Conservation (phyloP, 2,113 vertebrate genomes). For the Columba livia region DNA sequence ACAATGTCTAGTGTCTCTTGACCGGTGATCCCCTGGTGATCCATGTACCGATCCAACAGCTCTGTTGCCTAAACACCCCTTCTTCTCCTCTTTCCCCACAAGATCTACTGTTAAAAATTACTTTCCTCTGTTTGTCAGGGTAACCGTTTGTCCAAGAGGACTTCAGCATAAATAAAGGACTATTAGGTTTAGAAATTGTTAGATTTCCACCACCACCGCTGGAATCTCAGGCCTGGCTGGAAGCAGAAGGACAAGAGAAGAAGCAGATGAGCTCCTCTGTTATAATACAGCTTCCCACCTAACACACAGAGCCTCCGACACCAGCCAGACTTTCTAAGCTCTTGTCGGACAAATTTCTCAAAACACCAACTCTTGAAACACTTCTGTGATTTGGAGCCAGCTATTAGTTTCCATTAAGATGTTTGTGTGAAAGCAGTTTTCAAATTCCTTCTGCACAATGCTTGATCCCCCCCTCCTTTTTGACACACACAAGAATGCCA, state of each 20-base stretch:
- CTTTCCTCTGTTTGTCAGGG: not conserved
- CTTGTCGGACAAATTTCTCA: not conserved
- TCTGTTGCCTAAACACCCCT: not conserved
- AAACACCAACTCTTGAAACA: not conserved
- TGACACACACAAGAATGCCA: not conserved
- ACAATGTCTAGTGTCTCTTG: not conserved
- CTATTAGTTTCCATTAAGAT: slow-evolving; percentile 26
- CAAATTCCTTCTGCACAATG: slow-evolving; percentile 36
- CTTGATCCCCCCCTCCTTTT: not conserved
- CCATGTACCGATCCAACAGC: rapidly evolving
- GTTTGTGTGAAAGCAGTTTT: slow-evolving; percentile 35
- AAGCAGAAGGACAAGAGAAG: not conserved
- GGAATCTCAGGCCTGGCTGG: not conserved
- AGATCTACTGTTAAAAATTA: not conserved
- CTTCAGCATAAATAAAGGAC: not conserved
- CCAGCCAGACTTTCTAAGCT: not conserved
- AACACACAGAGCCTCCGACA: not conserved
- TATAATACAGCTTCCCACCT: not conserved
- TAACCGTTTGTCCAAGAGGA: not conserved
- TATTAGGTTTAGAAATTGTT: not conserved
- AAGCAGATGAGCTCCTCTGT: not conserved
- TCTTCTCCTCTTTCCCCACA: not conserved
- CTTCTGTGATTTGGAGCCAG: slow-evolving; percentile 14
- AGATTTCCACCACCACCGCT: not conserved
- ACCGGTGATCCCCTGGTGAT: not conserved